Base-by-base conservation (phyloP, 2,113 vertebrate species). In the Rutilus rutilus region DNA sequence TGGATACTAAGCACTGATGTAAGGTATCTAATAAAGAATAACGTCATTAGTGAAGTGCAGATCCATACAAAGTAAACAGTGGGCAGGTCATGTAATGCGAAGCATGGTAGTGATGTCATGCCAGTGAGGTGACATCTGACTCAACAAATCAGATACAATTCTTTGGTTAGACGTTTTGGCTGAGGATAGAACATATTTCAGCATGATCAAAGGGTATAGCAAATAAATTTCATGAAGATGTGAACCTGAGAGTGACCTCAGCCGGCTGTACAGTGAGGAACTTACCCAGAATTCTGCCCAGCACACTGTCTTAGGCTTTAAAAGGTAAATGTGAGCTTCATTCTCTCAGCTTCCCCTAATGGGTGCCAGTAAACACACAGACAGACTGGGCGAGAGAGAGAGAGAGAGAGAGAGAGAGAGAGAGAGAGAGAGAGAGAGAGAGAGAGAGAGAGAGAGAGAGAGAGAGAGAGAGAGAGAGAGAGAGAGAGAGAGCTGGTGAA, bases 291-390 rank as follows among this genome's bases (percentile, higher is more conserved):
- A 62, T 50, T 75, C 73, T 67, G 73, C 77, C 62, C 19, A 65
- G 78, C 64, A 27, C 73, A 78, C 25, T 25, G 52, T 71, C 88
- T 89, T 89, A 90, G 89, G 82, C 89, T 90, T 89, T 89, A 91
- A 90, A 91, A 88, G 90, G 90, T 74, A 86, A 91, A 85, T 65
- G 67, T 33, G 60, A 65, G 85, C 67, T 78, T 83, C 75, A n/a
- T 76, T 67, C 57, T 80, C 71, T 76, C 42, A 65, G 79, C 73
- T 82, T 74, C 57, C 27, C 67, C 65, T 33, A 57, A 42, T 21
- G 64, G 60, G 84, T 86, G 82, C 84, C 84, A 88, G 76, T 85
- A 87, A 88, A 88, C 86, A 89, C 39, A 82, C 39, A 27, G 62
- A 59, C 21, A 71, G 21, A 73, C 33, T 47, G 52, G 39, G 79